Evolutionary conservation across 2,797 vertebrate species (phyloP), one percentile per base, ranked within the genome.

Genomic region (Echeneis naucrates): DNA sequence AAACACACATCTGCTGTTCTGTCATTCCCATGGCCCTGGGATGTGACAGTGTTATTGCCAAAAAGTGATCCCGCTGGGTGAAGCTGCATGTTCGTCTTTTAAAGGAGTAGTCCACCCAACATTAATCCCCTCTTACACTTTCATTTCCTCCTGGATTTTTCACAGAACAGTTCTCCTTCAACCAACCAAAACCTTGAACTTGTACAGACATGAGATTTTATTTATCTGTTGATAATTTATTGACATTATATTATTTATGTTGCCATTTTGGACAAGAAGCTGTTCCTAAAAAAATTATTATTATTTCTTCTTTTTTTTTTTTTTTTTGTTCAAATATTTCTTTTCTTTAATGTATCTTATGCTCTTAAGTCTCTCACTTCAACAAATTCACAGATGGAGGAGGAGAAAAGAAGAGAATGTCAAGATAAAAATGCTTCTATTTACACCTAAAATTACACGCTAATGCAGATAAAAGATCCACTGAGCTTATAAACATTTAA

Each of bases 131-230:
- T 82, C 48, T 71, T 66, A 65, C 60, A 71, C 59, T 63, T 81
- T 85, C 30, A 35, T 60, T 74, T 60, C 14, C n/a, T 21, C 65
- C 81, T 70, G 5, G 23, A 68, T 85, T 78, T 83, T 77, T 73
- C 56, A 76, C 58, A 66, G 50, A 76, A 59, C 21, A 14, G 14
- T 59, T 62, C 60, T 67, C 79, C 48, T 80, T 63, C 59, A 52
- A 52, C 73, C 70, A 74, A 71, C 65, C n/a, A 59, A 77, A 72
- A 89, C 65, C 81, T 87, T 91, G 87, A 88, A 90, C 81, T 83
- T 93, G 90, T 92, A 93, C 91, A 95, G 83, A 93, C 90, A 87
- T 91, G 54, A 91, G 76, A 92, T 91, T 89, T 87, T 88, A 89
- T 90, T 92, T 92, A 90, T 93, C 93, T 88, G 92, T 89, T 52